Conservation (phyloP, 2,888 invertebrate species). For the Athripsodes cinereus region DNA sequence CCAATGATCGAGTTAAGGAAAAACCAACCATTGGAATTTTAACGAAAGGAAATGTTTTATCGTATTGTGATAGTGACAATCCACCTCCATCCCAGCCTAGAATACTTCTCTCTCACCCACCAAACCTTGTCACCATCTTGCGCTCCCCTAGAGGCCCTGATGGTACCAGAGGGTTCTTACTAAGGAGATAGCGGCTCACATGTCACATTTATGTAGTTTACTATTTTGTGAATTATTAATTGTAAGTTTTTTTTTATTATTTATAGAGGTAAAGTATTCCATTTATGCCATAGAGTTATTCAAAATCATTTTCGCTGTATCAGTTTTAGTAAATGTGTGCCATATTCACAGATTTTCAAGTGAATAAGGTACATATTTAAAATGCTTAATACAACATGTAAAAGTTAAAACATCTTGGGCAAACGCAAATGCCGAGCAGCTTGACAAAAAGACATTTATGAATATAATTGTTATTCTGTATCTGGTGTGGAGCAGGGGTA, state of each 20-base stretch:
- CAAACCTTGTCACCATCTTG: conserved; percentile 52
- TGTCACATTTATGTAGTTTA: background rate
- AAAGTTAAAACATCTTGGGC: too few relatives aligned
- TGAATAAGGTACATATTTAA: too few relatives aligned
- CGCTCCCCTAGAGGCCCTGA: conserved; percentile 75
- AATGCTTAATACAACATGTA: too few relatives aligned
- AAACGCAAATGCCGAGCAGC: too few relatives aligned
- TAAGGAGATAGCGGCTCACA: conserved; percentile 56
- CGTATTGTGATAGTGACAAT: background rate
- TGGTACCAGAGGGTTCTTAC: conserved; percentile 64
- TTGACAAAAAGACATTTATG: too few relatives aligned
- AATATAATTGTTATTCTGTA: too few relatives aligned
- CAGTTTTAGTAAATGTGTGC: too few relatives aligned
- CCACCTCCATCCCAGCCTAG: conserved; percentile 25
- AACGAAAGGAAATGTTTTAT: conserved; percentile 35
- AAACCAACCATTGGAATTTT: conserved; percentile 34
- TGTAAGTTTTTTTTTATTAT: background rate
- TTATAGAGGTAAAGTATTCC: too few relatives aligned
- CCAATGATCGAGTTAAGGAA: conserved; percentile 30
- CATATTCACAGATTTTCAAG: too few relatives aligned
- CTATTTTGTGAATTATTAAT: background rate
- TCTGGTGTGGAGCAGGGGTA: too few relatives aligned
- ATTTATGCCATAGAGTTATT: too few relatives aligned
- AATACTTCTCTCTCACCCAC: conserved; percentile 41
- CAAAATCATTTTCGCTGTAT: too few relatives aligned